Conservation (phyloP, 2,888 invertebrate species). For the Perizoma flavofasciatum region DNA sequence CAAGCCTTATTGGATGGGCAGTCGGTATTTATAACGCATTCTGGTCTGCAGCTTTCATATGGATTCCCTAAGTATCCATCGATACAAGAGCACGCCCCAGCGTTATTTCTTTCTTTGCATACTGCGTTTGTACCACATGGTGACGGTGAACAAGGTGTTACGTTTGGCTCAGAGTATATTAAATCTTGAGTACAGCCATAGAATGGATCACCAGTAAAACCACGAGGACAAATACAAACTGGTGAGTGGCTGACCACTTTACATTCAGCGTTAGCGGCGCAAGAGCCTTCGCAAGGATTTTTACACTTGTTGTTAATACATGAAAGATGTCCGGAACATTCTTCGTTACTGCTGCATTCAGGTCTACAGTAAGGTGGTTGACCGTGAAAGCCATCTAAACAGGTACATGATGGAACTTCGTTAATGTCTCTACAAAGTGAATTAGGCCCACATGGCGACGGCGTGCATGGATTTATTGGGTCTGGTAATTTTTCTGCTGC, state of each 20-base stretch:
- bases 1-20: slow-evolving; percentile 89
- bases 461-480: slow-evolving; percentile 87
- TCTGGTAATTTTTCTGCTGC: slow-evolving; percentile 79
- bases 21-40: slow-evolving; percentile 89
- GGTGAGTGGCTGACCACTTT: slow-evolving; percentile 91
- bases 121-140: slow-evolving; percentile 87
- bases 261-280: slow-evolving; percentile 90
- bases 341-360: slow-evolving; percentile 90
- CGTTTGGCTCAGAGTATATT: slow-evolving; percentile 58
- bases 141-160: slow-evolving; percentile 85
- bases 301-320: slow-evolving; percentile 91
- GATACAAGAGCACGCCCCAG: slow-evolving; percentile 88
- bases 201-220: slow-evolving; percentile 91
- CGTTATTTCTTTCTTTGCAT: slow-evolving; percentile 84
- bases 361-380: slow-evolving; percentile 90
- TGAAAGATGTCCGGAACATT: slow-evolving; percentile 87
- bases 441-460: slow-evolving; percentile 92
- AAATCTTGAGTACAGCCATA: slow-evolving; percentile 81
- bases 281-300: slow-evolving; percentile 89
- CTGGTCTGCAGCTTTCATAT: slow-evolving; percentile 90
- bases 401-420: slow-evolving; percentile 90
- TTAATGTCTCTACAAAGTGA: slow-evolving; percentile 88
- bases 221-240: slow-evolving; percentile 87
- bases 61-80: slow-evolving; percentile 90
- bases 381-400: slow-evolving; percentile 87